Percentiles rank a stretch among this genome's conserved stretches.
Conservation (phyloP, 2,797 vertebrate species). For the Myripristis murdjan region DNA sequence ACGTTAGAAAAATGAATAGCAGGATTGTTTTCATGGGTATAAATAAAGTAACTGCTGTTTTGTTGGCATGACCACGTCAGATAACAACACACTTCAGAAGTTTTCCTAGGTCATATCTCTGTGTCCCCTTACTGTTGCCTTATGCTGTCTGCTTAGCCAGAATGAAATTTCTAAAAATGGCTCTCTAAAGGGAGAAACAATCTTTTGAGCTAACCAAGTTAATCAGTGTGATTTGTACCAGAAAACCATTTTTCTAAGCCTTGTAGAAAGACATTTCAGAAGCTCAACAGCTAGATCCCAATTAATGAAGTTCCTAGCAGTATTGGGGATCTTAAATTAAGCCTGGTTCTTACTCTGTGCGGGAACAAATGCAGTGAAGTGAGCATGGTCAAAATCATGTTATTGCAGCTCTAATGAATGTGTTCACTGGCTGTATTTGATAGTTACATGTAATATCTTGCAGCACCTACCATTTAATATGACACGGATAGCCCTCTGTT, state of each 20-base stretch:
- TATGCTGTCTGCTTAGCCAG: background rate
- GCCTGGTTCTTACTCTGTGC: conserved; percentile 39
- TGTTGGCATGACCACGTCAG: background rate
- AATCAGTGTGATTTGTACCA: conserved; percentile 34
- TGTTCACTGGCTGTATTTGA: conserved; percentile 46
- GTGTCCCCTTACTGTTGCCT: background rate
- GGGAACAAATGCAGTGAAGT: conserved; percentile 40
- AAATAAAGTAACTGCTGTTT: conserved; percentile 25
- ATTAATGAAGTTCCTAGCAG: conserved; percentile 26
- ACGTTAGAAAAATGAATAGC: conserved; percentile 37
- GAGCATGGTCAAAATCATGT: conserved; percentile 32
- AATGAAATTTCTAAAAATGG: background rate
- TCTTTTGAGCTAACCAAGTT: conserved; percentile 21
- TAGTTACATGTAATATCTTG: too few relatives aligned
- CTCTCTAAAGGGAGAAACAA: conserved; percentile 9
- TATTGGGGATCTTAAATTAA: conserved; percentile 35
- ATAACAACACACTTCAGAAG: background rate
- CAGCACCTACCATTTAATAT: too few relatives aligned
- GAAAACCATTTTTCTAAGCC: background rate
- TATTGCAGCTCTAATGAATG: conserved; percentile 22
- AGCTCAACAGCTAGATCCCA: conserved; percentile 21
- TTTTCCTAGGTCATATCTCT: background rate
- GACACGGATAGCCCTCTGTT: too few relatives aligned
- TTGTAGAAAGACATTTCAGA: conserved; percentile 16
- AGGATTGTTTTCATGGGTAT: conserved; percentile 28